phyloP scores from a whole-genome alignment of 1,140 invertebrate species.

The Cotesia chilonis region DNA sequence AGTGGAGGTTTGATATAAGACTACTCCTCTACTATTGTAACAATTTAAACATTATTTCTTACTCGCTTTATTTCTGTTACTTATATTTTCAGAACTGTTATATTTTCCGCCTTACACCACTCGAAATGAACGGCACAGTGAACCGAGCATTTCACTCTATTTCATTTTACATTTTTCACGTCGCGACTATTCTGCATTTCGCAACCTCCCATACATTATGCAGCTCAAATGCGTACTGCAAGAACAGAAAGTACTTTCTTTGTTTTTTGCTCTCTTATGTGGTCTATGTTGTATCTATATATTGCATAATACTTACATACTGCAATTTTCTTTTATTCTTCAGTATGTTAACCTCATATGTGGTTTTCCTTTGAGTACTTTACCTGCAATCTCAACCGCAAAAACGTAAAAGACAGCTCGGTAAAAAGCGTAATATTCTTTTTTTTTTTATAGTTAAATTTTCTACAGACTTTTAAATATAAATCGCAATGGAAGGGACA shows the following conservation, averaged over 20 bases:
- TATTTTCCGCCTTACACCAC: neutral
- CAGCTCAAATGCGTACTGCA: slow-evolving; percentile 34
- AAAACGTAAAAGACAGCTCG: too few relatives aligned
- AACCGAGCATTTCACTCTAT: slow-evolving; percentile 19
- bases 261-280: neutral
- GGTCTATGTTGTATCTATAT: neutral
- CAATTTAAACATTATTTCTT: too few relatives aligned
- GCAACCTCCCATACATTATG: slow-evolving; percentile 37
- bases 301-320: neutral
- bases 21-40: too few relatives aligned
- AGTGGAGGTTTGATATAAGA: too few relatives aligned
- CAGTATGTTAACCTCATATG: neutral
- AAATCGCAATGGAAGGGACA: too few relatives aligned
- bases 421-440: too few relatives aligned
- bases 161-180: slow-evolving; percentile 38
- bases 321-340: neutral
- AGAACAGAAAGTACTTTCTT: slow-evolving; percentile 13
- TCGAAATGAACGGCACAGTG: neutral
- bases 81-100: neutral
- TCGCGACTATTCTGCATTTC: slow-evolving; percentile 31
- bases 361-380: neutral
- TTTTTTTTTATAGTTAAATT: too few relatives aligned
- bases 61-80: too few relatives aligned
- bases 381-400: too few relatives aligned
- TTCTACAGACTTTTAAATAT: too few relatives aligned